Base-by-base conservation (phyloP, 64 coral and sea anemone species). In the Hydrozoanthus tunicans region DNA sequence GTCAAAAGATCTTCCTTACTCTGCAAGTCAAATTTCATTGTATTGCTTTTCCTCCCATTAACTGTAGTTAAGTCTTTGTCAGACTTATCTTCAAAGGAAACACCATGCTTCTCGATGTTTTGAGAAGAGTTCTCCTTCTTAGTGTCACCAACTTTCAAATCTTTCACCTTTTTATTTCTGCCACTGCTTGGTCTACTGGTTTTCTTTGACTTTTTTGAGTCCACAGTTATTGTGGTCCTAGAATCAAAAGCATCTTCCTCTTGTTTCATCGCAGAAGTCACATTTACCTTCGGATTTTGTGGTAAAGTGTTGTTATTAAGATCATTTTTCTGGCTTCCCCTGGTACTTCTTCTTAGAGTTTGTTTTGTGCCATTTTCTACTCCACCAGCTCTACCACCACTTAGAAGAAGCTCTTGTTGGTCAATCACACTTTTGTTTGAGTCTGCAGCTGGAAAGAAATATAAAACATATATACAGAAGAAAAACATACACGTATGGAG, bases 271-370 rank as follows among this genome's bases (percentile, higher is more conserved):
- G 11, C 57, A 58, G 55, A 12, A 4, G 9, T 59, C 25, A 61
- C 9, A 12, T 62, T 43, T 62, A 24, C 80, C 65, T 63, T 5
- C 6, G 80, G 7, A 3, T 52, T 9, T 53, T 27, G 11, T 7
- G 80, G 26, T 62, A 25, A 81, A 62, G 12, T 9, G 3, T 75
- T 9, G 9, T 12, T 13, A 43, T 12, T 61, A 63, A 0, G 0
- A 81, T 12, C 8, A 23, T 61, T 81, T 11, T 63, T 81, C 27
- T 82, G 59, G 12, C 27, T 82, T 11, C 11, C 51, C 53, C 80
- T 82, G 27, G 80, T 8, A 53, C 32, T 82, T 51, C 80, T 82
- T 66, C 80, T 82, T 7, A 6, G 80, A 43, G 62, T 15, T 66
- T 82, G 80, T 64, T 82, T 65, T 6, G 7, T 17, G 13, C 6